Conservation (phyloP, 2,113 vertebrate species). For the Cyprinodon tularosa region DNA sequence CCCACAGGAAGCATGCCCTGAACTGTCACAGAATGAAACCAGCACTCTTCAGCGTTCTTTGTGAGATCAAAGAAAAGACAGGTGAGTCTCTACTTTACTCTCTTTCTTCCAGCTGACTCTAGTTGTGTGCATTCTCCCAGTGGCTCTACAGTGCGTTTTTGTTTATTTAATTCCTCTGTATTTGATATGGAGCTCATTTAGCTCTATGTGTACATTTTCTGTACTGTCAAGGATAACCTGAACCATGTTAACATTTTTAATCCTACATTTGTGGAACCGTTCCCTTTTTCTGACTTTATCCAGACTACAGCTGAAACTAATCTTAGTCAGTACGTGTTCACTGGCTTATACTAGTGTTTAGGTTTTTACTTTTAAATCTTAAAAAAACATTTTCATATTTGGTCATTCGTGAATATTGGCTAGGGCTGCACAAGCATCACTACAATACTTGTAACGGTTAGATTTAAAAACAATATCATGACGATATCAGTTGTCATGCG, state of each 20-base stretch:
- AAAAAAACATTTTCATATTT: background rate
- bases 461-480: background rate
- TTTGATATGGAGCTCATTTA: conserved; percentile 37
- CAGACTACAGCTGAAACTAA: conserved; percentile 39
- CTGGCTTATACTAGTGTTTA: background rate
- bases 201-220: conserved; percentile 12
- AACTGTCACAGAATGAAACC: conserved; percentile 94
- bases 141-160: conserved; percentile 9
- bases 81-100: conserved; percentile 79
- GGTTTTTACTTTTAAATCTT: background rate
- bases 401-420: conserved; percentile 1
- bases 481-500: background rate
- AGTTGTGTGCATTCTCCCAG: conserved; percentile 42
- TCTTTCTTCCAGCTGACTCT: conserved; percentile 40
- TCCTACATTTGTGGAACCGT: conserved; percentile 21
- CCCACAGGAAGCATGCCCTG: conserved; percentile 88
- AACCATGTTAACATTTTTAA: conserved; percentile 8
- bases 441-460: background rate
- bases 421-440: background rate
- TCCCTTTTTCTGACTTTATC: conserved; percentile 27
- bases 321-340: background rate
- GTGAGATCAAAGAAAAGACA: conserved; percentile 94
- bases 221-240: background rate
- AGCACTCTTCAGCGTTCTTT: conserved; percentile 92
- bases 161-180: conserved; percentile 2